phyloP scores from a whole-genome alignment of 2,888 invertebrate genomes.

The Xanthorhoe designata region DNA sequence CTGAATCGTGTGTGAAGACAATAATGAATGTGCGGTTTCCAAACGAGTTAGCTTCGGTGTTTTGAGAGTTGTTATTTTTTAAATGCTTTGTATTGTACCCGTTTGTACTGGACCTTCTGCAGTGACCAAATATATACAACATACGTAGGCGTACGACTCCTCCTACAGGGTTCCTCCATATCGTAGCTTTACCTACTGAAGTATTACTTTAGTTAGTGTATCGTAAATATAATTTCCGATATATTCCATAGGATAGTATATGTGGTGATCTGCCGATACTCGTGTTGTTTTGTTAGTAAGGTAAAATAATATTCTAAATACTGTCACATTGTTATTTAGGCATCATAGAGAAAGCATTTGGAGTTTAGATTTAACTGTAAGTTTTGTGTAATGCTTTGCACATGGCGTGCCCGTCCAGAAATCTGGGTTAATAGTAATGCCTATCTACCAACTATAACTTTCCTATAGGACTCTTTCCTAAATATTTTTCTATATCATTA shows the following conservation, averaged over 20 bases:
- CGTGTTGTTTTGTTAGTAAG: constrained; percentile 36
- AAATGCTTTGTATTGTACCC: constrained; percentile 66
- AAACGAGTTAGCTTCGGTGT: constrained; percentile 69
- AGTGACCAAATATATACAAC: constrained; percentile 80
- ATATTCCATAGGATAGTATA: constrained; percentile 75
- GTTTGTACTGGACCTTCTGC: constrained; percentile 69
- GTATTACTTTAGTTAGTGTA: constrained; percentile 80
- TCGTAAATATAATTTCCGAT: constrained; percentile 70
- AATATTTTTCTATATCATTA: constrained; percentile 19
- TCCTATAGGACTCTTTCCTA: constrained; percentile 9
- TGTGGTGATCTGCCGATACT: constrained; percentile 54
- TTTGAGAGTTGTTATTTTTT: constrained; percentile 67
- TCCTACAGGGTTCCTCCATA: constrained; percentile 85
- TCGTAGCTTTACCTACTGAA: constrained; percentile 84
- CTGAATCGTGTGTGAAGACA: constrained; percentile 67
- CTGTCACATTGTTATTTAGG: constrained; percentile 3
- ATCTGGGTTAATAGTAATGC: constrained; percentile 9
- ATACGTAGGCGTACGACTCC: constrained; percentile 74
- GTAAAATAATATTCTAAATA: neutral
- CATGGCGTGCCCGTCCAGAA: constrained; percentile 17
- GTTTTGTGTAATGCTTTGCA: constrained; percentile 14
- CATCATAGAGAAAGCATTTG: neutral
- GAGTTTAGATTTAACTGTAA: neutral
- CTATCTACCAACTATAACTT: constrained; percentile 1
- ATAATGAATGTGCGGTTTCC: constrained; percentile 72